These are phyloP conservation scores for Bursaphelenchus mucronatus DNA, from an alignment of 1,140 invertebrate species.

Conservation along the genomic window DNA sequence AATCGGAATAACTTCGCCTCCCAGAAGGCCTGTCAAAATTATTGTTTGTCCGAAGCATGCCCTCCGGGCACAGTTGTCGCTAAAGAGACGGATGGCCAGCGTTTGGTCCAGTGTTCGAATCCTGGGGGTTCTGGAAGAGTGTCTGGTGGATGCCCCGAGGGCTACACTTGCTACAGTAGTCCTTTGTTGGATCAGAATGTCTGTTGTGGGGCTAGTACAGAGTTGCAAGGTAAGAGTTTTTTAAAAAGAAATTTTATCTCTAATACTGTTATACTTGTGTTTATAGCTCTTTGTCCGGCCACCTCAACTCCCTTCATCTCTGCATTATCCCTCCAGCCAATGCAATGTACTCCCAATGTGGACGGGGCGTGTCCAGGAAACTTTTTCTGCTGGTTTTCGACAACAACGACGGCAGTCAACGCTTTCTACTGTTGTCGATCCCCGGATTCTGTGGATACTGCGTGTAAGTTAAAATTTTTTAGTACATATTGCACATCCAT, in stretches of 20 bases:
- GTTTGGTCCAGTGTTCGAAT: constrained; percentile 57
- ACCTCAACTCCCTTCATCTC: constrained; percentile 59
- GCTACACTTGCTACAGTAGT: constrained; percentile 55
- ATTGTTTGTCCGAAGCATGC: constrained; percentile 57
- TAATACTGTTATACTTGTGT: constrained; percentile 2
- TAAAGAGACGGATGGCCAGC: constrained; percentile 47
- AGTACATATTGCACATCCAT: background rate
- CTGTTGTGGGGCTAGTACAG: constrained; percentile 56
- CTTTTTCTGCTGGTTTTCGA: constrained; percentile 58
- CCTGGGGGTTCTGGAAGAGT: constrained; percentile 56
- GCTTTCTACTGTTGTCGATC: constrained; percentile 60
- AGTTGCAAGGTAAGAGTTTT: constrained; percentile 47
- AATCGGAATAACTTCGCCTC: constrained; percentile 60
- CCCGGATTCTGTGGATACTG: constrained; percentile 57
- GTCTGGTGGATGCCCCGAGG: constrained; percentile 57
- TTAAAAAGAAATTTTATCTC: constrained; percentile 12
- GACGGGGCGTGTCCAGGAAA: constrained; percentile 58
- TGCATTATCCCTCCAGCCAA: constrained; percentile 57
- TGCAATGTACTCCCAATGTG: constrained; percentile 61
- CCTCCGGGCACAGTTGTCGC: constrained; percentile 59
- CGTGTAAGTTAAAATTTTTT: constrained; percentile 39
- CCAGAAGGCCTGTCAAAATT: constrained; percentile 59
- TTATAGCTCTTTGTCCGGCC: constrained; percentile 56
- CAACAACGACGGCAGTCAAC: constrained; percentile 58
- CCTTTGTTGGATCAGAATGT: constrained; percentile 59